Evolutionary conservation across 1,140 invertebrate genomes (phyloP), one percentile per base, ranked within the genome.

Genomic region (Alviniconcha marisindica): DNA sequence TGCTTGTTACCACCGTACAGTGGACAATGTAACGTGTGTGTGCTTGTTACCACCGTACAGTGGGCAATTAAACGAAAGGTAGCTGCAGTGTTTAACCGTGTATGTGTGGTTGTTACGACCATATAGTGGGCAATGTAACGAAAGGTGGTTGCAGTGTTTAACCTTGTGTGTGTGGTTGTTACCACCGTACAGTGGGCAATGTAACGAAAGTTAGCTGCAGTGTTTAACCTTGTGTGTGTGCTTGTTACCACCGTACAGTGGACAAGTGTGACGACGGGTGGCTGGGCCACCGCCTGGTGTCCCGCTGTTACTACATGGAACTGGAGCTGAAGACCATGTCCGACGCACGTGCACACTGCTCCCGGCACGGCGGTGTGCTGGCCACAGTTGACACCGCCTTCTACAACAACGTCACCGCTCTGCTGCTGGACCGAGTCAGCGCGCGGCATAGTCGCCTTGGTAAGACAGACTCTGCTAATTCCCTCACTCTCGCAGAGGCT

Each of bases 281-380:
- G 78, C 56, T 80, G 1, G 78, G 78, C 56, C 56, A 80, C 56
- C 28, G 38, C 18, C 78, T 80, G 36, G 31, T 80, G 38, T 44
- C 78, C 10, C 40, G 60, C 18, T 80, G 78, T 21, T 80, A 80
- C 56, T 33, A 38, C 7, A 36, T 60, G 7, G 78, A 66, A 24
- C 21, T 24, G 0, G 15, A 42, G 24, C 33, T 36, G 15, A 38
- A 36, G 12, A n/a, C 33, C 15, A 56, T 36, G 28, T 14, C 7
- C 0, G 28, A 42, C 38, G 78, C 78, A 0, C 14, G 40, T 10
- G 24, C 56, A 18, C 78, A 44, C 7, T 80, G 78, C 33, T 5
- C 12, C 7, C 10, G 3, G 21, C 21, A 40, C 12, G 78, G 60
- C 12, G 78, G 33, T 21, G 60, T 28, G 15, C 38, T 80, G 36